Percentiles rank a stretch among this genome's conserved stretches.
These are phyloP conservation scores for Anas platyrhynchos DNA, from an alignment of 2,113 vertebrate genomes.

Conservation along the genomic window DNA sequence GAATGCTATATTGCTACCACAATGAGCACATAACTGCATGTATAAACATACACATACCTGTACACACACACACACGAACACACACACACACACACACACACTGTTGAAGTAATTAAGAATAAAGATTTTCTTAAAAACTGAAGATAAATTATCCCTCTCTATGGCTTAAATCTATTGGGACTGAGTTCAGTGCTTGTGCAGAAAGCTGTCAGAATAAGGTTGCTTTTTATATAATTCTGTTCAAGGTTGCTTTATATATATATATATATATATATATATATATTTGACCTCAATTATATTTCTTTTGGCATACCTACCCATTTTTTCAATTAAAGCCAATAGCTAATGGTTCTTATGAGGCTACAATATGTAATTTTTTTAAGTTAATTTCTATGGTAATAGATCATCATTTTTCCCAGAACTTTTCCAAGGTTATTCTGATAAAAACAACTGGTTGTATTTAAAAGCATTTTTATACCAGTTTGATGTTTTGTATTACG, in stretches of 20 bases:
- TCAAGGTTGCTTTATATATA: not conserved
- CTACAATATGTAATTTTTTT: not conserved
- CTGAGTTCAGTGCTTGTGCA: not conserved
- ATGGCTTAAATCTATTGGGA: not conserved
- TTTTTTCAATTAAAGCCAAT: not conserved
- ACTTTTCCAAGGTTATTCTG: not conserved
- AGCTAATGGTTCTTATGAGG: not conserved
- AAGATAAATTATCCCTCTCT: not conserved
- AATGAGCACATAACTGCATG: not conserved
- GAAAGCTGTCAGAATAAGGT: not conserved
- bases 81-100: not conserved
- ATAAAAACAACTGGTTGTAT: fast-evolving
- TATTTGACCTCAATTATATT: not conserved
- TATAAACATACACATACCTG: not conserved
- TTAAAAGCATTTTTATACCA: not conserved
- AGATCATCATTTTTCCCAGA: not conserved
- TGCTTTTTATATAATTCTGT: not conserved
- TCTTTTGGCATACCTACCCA: not conserved
- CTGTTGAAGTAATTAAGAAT: not conserved
- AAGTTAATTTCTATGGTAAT: not conserved
- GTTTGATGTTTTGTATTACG: not conserved
- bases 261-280: not conserved
- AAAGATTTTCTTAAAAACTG: not conserved
- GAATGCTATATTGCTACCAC: not conserved
- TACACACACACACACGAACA: not conserved